Evolutionary conservation across 2,113 vertebrate genomes (phyloP).

Genomic region (Ancistrus triradiatus): DNA sequence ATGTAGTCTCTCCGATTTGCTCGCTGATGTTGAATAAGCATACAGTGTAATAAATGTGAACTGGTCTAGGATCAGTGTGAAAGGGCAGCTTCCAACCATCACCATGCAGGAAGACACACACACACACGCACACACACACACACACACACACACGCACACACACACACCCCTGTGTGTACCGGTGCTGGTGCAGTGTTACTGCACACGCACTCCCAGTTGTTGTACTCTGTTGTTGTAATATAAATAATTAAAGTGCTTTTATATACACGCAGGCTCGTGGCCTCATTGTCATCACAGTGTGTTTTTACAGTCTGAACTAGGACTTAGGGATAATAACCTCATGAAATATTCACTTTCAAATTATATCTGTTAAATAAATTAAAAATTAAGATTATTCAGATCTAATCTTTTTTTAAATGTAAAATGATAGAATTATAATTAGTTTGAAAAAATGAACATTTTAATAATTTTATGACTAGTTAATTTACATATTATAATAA

Average conservation of each 20-base stretch:
- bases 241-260: slow-evolving; percentile 83
- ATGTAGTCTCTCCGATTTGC: slow-evolving; percentile 4
- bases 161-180: slow-evolving; percentile 54
- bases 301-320: background rate
- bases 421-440: too few relatives aligned
- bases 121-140: slow-evolving; percentile 41
- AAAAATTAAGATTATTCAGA: too few relatives aligned
- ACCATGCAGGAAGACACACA: slow-evolving; percentile 55
- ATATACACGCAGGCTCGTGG: slow-evolving; percentile 57
- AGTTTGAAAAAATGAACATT: too few relatives aligned
- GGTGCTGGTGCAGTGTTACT: slow-evolving; percentile 57
- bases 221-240: slow-evolving; percentile 76
- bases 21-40: too few relatives aligned
- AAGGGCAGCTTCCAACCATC: slow-evolving; percentile 5
- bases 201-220: background rate
- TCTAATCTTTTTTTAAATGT: too few relatives aligned
- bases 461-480: too few relatives aligned
- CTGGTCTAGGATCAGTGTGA: slow-evolving; percentile 10
- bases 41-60: background rate
- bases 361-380: too few relatives aligned
- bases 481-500: too few relatives aligned
- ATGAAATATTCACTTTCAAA: too few relatives aligned
- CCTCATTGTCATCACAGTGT: background rate
- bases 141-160: too few relatives aligned
- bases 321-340: too few relatives aligned